These are phyloP conservation scores for Megalonaias nervosa DNA, from an alignment of 1,140 invertebrate genomes.

Conservation along the genomic window DNA sequence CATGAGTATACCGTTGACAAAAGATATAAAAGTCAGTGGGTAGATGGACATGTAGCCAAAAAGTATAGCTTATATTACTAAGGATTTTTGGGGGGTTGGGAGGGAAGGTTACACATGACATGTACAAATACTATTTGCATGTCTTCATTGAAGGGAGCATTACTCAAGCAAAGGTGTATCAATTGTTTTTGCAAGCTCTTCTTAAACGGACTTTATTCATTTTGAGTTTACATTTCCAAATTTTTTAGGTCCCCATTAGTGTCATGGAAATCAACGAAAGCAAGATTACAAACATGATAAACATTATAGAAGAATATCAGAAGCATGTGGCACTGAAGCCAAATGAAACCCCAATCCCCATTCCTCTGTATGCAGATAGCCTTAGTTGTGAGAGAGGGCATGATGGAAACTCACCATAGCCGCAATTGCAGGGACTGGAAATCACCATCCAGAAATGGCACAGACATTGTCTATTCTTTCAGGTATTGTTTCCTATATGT, in stretches of 20 bases:
- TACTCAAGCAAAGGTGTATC: background rate
- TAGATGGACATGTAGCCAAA: no score
- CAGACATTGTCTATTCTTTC: constrained; percentile 1
- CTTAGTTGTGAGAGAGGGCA: constrained; percentile 28
- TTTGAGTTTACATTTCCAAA: background rate
- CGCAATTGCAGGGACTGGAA: background rate
- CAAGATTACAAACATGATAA: constrained; percentile 5
- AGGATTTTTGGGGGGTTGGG: background rate
- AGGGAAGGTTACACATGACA: background rate
- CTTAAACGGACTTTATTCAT: background rate
- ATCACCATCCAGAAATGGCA: constrained; percentile 23
- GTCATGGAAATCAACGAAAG: constrained; percentile 13
- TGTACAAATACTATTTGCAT: no score
- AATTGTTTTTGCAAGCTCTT: background rate
- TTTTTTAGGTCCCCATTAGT: constrained; percentile 16
- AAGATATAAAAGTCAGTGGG: no score
- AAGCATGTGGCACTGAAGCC: constrained; percentile 15
- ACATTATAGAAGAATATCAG: constrained; percentile 19
- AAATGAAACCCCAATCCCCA: constrained; percentile 1
- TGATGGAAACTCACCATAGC: constrained; percentile 8
- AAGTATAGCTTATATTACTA: background rate
- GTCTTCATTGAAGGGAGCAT: no score
- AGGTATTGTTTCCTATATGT: constrained; percentile 1
- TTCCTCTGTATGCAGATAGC: constrained; percentile 26
- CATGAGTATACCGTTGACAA: no score